A percentile compares a stretch with the other conserved stretches of the same genome.
These are phyloP conservation scores for Araneus ventricosus DNA, from an alignment of 1,140 invertebrate species.

Conservation along the genomic window DNA sequence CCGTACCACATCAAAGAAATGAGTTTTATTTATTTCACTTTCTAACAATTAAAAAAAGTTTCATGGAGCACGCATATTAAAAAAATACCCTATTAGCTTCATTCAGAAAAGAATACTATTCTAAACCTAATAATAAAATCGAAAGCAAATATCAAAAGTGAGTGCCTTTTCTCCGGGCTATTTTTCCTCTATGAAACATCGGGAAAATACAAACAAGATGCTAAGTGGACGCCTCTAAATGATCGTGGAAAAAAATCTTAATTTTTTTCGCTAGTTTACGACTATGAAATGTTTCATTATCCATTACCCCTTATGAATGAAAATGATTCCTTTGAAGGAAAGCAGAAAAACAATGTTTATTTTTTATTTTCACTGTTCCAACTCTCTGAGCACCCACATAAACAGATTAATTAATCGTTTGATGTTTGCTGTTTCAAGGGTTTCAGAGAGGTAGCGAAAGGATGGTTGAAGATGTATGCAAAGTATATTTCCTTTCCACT, in stretches of 20 bases:
- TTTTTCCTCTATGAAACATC: neutral
- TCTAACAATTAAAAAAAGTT: no score
- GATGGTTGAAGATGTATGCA: neutral
- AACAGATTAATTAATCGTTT: conserved; percentile 14
- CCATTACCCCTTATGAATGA: conserved; percentile 1
- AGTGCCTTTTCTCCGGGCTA: neutral
- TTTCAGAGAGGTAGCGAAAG: neutral
- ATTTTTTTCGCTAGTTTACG: neutral
- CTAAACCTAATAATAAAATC: neutral
- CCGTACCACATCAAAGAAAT: no score
- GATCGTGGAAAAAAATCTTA: neutral
- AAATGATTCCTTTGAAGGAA: conserved; percentile 4
- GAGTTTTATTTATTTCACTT: no score
- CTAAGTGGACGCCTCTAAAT: neutral
- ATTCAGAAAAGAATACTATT: neutral
- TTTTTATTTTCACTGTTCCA: neutral
- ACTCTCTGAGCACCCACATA: neutral
- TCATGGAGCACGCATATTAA: no score
- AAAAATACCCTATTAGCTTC: no score
- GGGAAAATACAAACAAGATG: neutral
- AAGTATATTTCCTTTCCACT: neutral
- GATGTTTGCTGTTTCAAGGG: neutral
- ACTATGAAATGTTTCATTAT: neutral
- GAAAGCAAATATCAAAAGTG: neutral
- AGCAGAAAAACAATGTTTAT: neutral